Evolutionary conservation across 2,888 invertebrate species (phyloP).

Genomic region (Ceratothoa steindachneri): DNA sequence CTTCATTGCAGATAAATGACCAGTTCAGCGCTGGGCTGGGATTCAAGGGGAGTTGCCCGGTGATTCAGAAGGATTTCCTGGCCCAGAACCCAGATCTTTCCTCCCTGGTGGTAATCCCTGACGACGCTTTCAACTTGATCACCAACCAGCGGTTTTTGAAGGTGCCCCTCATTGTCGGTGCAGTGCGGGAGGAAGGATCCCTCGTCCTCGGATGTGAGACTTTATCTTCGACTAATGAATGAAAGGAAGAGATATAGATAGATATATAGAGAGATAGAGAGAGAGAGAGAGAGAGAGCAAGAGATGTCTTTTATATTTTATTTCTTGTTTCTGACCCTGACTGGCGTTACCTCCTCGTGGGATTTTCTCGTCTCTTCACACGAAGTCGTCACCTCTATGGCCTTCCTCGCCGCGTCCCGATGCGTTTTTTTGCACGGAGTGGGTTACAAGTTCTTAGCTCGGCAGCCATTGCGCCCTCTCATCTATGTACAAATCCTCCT

Average conservation of each 20-base stretch:
- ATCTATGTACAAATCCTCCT: no score
- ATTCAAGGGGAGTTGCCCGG: background rate
- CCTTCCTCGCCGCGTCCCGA: no score
- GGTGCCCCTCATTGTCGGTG: constrained; percentile 31
- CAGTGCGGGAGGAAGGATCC: constrained; percentile 40
- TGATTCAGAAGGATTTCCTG: background rate
- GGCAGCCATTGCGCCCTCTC: no score
- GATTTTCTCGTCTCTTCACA: no score
- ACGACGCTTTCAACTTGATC: constrained; percentile 1
- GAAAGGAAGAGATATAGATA: background rate
- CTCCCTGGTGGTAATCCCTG: background rate
- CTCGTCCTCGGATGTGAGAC: constrained; percentile 36
- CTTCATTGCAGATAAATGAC: background rate
- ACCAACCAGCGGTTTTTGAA: constrained; percentile 7
- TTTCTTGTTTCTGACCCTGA: no score
- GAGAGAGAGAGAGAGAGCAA: no score
- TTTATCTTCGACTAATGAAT: background rate
- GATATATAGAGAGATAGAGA: no score
- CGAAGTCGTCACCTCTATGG: no score
- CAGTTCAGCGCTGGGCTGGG: background rate
- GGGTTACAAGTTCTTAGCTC: no score
- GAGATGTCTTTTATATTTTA: no score
- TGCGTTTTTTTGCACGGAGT: no score
- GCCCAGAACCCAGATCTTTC: background rate
- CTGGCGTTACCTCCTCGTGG: no score